Conservation (phyloP, 2,797 vertebrate genomes). For the Columba guinea region DNA sequence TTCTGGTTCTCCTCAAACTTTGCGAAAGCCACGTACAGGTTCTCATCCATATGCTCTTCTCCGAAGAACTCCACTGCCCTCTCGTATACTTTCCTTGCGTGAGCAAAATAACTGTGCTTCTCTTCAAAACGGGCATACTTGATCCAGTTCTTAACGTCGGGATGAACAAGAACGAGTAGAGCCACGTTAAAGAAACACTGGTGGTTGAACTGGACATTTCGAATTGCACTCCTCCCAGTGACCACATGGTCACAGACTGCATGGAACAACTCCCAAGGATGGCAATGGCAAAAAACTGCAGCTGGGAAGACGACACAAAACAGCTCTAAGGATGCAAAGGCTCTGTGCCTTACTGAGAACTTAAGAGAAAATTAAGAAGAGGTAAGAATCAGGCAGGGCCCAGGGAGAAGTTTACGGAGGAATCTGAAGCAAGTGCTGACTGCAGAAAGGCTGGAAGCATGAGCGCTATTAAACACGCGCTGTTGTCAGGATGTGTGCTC, state of each 20-base stretch:
- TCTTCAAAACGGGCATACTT: conserved; percentile 98
- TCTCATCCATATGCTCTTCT: conserved; percentile 90
- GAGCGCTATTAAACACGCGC: neutral
- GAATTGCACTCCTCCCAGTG: neutral
- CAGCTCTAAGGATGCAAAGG: neutral
- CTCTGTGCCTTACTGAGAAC: neutral
- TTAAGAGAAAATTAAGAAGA: neutral
- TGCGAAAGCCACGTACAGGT: conserved; percentile 94
- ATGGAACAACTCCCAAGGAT: neutral
- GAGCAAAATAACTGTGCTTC: conserved; percentile 92
- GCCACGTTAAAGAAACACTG: conserved; percentile 75
- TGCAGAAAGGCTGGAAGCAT: neutral
- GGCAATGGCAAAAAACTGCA: too few species aligned
- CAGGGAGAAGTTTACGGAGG: neutral
- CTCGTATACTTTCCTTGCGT: conserved; percentile 90
- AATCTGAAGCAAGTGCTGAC: neutral
- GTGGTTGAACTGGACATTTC: neutral
- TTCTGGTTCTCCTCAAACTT: conserved; percentile 97
- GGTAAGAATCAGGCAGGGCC: neutral
- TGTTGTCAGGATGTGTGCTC: neutral
- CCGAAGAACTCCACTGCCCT: conserved; percentile 95
- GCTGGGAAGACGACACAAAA: neutral
- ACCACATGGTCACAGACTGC: neutral
- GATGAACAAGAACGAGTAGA: conserved; percentile 93
- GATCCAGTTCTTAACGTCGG: conserved; percentile 98